Conservation (phyloP, 1,140 invertebrate genomes). For the Heliconius eleuchia region DNA sequence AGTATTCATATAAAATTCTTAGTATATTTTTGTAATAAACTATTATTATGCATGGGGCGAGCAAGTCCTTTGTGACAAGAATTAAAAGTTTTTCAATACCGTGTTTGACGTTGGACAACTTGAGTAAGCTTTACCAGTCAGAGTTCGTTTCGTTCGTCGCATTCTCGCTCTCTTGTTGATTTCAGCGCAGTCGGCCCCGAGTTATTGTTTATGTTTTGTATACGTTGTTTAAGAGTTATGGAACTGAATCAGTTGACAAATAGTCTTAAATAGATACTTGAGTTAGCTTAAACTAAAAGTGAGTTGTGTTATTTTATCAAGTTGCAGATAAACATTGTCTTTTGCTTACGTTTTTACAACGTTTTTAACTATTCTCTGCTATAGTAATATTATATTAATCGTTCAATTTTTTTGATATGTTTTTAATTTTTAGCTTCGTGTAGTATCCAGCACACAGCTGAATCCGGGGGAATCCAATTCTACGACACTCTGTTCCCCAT, state of each 20-base stretch:
- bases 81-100: conserved; percentile 40
- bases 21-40: conserved; percentile 2
- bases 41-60: conserved; percentile 17
- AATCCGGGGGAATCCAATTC: too few species aligned
- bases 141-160: conserved; percentile 40
- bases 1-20: conserved; percentile 3
- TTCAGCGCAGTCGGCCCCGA: conserved; percentile 37
- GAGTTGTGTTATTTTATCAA: neutral
- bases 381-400: conserved; percentile 20
- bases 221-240: conserved; percentile 46
- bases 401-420: neutral
- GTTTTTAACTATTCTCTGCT: neutral
- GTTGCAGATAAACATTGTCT: neutral
- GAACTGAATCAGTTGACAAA: conserved; percentile 45
- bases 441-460: too few species aligned
- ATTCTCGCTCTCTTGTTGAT: conserved; percentile 36
- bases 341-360: neutral
- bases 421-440: too few species aligned
- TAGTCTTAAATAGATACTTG: conserved; percentile 41
- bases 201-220: conserved; percentile 51
- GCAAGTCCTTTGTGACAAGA: conserved; percentile 22
- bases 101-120: conserved; percentile 32
- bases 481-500: too few species aligned
- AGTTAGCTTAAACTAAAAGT: conserved; percentile 31
- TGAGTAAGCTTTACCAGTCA: conserved; percentile 38